Evolutionary conservation across 2,113 vertebrate genomes (phyloP).

Genomic region (Ifrita kowaldi): DNA sequence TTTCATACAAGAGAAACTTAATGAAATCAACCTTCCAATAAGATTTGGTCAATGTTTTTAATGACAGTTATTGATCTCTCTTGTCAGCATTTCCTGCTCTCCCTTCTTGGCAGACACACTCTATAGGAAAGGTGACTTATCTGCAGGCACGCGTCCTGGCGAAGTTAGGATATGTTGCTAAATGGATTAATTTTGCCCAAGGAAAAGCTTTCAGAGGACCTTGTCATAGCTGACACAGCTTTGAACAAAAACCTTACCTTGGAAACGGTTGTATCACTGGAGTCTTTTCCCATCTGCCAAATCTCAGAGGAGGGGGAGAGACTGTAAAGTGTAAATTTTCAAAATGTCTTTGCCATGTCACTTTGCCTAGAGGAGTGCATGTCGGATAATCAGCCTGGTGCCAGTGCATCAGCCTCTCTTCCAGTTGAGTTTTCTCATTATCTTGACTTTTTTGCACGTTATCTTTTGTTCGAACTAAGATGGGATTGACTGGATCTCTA

Average conservation of each 20-base stretch:
- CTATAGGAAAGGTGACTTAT: neutral
- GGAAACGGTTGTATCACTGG: neutral
- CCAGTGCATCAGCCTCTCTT: neutral
- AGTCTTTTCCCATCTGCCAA: neutral
- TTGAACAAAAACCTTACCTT: neutral
- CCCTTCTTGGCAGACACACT: neutral
- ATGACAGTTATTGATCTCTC: constrained; percentile 7
- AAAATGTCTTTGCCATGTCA: neutral
- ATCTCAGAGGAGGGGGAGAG: neutral
- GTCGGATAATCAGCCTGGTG: neutral
- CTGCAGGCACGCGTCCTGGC: neutral
- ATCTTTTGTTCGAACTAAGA: constrained; percentile 2
- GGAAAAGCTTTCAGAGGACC: constrained; percentile 25
- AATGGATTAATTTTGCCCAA: constrained; percentile 23
- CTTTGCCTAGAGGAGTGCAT: neutral
- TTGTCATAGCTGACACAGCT: neutral
- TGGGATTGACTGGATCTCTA: constrained; percentile 10
- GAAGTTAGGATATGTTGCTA: constrained; percentile 9
- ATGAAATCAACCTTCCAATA: neutral
- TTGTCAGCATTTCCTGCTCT: neutral
- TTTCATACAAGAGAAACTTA: neutral
- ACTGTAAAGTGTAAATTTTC: neutral
- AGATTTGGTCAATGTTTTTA: neutral
- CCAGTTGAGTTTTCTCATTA: constrained; percentile 8
- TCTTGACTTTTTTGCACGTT: neutral